phyloP scores from a whole-genome alignment of 2,888 invertebrate genomes.

The Thymelicus sylvestris region DNA sequence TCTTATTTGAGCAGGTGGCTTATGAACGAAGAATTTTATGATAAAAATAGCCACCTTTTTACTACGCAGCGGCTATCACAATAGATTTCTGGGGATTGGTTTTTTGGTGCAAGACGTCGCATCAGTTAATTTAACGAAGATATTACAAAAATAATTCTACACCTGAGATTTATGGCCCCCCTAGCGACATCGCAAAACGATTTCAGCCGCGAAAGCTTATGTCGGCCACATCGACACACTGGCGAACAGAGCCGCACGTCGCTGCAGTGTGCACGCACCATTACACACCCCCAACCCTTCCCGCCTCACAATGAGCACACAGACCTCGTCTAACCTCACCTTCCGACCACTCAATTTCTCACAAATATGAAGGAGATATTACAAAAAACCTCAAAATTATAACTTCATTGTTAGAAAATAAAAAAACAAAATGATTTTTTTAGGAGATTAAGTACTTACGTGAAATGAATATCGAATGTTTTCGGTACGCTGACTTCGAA shows the following conservation, averaged over 20 bases:
- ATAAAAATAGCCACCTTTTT: background rate
- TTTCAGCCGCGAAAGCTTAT: slow-evolving; percentile 34
- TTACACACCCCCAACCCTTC: slow-evolving; percentile 54
- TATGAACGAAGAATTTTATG: background rate
- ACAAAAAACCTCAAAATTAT: slow-evolving; percentile 30
- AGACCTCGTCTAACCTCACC: slow-evolving; percentile 36
- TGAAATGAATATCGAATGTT: slow-evolving; percentile 52
- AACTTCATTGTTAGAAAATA: slow-evolving; percentile 30
- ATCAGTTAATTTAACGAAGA: too few species aligned
- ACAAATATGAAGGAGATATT: slow-evolving; percentile 41
- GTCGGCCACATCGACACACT: slow-evolving; percentile 41
- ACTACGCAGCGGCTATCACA: too few species aligned
- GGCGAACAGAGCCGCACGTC: slow-evolving; percentile 57
- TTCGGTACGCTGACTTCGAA: slow-evolving; percentile 61
- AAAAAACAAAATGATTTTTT: slow-evolving; percentile 45
- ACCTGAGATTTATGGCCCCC: background rate
- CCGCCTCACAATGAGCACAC: slow-evolving; percentile 14
- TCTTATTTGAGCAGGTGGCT: slow-evolving; percentile 1
- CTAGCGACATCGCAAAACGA: slow-evolving; percentile 20
- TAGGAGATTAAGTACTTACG: slow-evolving; percentile 45
- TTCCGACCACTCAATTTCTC: slow-evolving; percentile 37
- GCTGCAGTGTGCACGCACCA: slow-evolving; percentile 61
- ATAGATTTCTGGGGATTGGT: too few species aligned
- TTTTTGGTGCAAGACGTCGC: too few species aligned
- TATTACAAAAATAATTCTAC: background rate